Percentiles rank a stretch among this genome's conserved stretches.
Conservation (phyloP, 2,888 invertebrate genomes). For the Drosophila algonquin region DNA sequence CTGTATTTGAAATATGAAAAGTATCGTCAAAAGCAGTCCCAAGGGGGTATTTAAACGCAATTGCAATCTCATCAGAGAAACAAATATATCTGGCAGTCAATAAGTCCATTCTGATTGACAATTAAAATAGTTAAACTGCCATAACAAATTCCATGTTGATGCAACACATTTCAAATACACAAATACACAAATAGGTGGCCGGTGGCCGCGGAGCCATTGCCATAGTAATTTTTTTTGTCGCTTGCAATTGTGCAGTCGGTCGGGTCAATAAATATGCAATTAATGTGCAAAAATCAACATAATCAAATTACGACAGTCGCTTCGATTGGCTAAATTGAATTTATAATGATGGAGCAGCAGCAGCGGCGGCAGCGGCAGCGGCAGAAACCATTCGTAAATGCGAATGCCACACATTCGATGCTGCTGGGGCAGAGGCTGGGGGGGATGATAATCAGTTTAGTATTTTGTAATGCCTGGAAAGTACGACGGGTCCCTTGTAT, state of each 20-base stretch:
- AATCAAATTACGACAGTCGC: constrained; percentile 58
- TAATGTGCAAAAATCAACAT: constrained; percentile 65
- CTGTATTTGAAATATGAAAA: too few species aligned
- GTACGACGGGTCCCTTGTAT: neutral
- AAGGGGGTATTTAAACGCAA: too few species aligned
- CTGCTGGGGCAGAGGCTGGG: neutral
- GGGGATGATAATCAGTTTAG: constrained; percentile 39
- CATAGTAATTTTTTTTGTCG: constrained; percentile 14
- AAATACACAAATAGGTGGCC: neutral
- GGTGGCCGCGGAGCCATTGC: neutral
- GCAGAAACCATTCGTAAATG: neutral
- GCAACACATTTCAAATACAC: constrained; percentile 25
- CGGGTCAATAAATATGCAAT: constrained; percentile 62
- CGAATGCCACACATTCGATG: constrained; percentile 23
- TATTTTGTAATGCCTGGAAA: constrained; percentile 42
- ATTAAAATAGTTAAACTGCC: constrained; percentile 30
- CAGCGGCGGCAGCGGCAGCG: neutral
- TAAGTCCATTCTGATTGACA: constrained; percentile 32
- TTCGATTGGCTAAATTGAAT: constrained; percentile 47
- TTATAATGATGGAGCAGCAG: constrained; percentile 30
- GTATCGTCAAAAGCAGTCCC: too few species aligned
- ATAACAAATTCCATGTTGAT: constrained; percentile 22
- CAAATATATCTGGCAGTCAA: constrained; percentile 1
- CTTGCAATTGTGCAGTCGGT: constrained; percentile 25
- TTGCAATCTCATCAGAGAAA: neutral